A percentile compares a stretch with the other conserved stretches of the same genome.
phyloP scores from a whole-genome alignment of 1,140 invertebrate species.

The Agrilus planipennis region DNA sequence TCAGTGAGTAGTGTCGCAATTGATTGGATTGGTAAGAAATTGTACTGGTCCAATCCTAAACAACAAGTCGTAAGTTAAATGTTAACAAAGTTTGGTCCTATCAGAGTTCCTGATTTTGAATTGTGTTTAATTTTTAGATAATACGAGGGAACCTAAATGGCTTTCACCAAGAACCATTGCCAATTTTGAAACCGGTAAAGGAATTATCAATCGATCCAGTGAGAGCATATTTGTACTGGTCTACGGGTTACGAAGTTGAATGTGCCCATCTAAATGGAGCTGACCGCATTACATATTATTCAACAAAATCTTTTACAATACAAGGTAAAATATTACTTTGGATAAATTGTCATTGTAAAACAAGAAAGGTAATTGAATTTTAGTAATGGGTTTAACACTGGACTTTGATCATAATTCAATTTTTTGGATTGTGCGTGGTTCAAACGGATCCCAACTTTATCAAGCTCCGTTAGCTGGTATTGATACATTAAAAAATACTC shows the following conservation, averaged over 20 bases:
- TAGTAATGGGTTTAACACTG: conserved; percentile 70
- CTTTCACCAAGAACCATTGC: conserved; percentile 59
- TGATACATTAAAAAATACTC: conserved; percentile 12
- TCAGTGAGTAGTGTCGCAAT: conserved; percentile 68
- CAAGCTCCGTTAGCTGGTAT: conserved; percentile 49
- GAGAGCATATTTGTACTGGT: conserved; percentile 78
- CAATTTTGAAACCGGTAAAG: conserved; percentile 63
- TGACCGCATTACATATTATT: conserved; percentile 58
- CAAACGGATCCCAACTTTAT: conserved; percentile 60
- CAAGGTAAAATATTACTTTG: conserved; percentile 46
- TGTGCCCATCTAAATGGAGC: conserved; percentile 67
- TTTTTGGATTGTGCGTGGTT: conserved; percentile 69
- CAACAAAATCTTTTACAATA: conserved; percentile 61
- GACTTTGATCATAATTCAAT: conserved; percentile 60
- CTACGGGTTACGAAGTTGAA: conserved; percentile 70
- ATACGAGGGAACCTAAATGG: conserved; percentile 53
- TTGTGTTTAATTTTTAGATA: conserved; percentile 38
- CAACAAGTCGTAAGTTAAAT: conserved; percentile 54
- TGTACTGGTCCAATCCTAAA: conserved; percentile 84
- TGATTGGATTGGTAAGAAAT: conserved; percentile 76
- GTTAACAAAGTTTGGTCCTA: no score
- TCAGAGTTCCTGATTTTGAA: no score
- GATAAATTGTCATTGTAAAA: conserved; percentile 39
- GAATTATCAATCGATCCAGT: conserved; percentile 71
- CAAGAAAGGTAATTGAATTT: conserved; percentile 17